Evolutionary conservation across 2,888 invertebrate genomes (phyloP), one percentile per base, ranked within the genome.

Genomic region (Phengaris alcon): DNA sequence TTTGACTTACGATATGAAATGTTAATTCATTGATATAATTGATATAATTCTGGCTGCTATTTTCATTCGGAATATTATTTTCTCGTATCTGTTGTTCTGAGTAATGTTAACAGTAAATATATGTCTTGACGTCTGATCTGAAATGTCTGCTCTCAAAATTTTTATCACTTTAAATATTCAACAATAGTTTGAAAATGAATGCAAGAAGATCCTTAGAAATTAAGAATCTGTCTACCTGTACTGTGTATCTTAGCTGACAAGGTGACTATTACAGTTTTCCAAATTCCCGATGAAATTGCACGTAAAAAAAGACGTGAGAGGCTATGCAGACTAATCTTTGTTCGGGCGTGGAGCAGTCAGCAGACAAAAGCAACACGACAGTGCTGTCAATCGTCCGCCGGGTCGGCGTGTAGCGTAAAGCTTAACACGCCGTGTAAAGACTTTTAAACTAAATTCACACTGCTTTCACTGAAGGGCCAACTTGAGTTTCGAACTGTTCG

Each of bases 1-100:
- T 89, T 75, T 46, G 75, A 89, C 88, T 91, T 90, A 88, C 90
- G 90, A 90, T 92, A 88, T 92, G 92, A 93, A 93, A 93, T 90
- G 91, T 93, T 93, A 92, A 93, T 93, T 91, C 91, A 91, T 90
- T 88, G 87, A 91, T 93, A 91, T 93, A 93, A 93, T 93, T 93
- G 92, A 93, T 93, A 93, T 93, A 93, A 92, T 91, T 91, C 87
- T 86, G 88, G 90, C 88, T 87, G 90, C 87, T 88, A 86, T 88
- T 90, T 82, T 86, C 84, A 86, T 86, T 57, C 13, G n/a, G 44
- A 44, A 55, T 55, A 73, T 8, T 55, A 55, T 73, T 55, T 44
- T 73, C 73, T 44, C 55, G 55, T 35, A 35, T 64, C 64, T 35
- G 35, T 64, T 64, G 35, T 64, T 64, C 12, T 15, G 13, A 64